These are phyloP conservation scores for Xenopus borealis DNA, from an alignment of 2,113 vertebrate species.

Conservation along the genomic window DNA sequence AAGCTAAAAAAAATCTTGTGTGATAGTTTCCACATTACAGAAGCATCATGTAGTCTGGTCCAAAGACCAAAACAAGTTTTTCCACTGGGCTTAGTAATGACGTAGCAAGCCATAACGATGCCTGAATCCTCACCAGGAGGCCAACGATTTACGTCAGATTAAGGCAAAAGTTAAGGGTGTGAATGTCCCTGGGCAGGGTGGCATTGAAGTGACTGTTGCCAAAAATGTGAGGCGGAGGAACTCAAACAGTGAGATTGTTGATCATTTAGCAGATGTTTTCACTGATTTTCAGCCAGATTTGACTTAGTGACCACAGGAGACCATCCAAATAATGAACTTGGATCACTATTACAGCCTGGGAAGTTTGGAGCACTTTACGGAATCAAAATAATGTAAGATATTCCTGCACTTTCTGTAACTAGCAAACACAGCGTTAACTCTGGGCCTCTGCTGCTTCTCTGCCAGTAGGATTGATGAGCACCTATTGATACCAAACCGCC, in stretches of 20 bases:
- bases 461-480: too few species aligned
- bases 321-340: slow-evolving; percentile 11
- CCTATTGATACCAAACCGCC: too few species aligned
- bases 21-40: slow-evolving; percentile 33
- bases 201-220: slow-evolving; percentile 28
- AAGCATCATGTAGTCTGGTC: slow-evolving; percentile 2
- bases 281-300: slow-evolving; percentile 30
- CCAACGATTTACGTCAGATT: slow-evolving; percentile 28
- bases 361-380: neutral
- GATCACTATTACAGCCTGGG: neutral
- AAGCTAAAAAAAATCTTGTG: slow-evolving; percentile 11
- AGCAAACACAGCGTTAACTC: too few species aligned
- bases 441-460: too few species aligned
- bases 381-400: neutral
- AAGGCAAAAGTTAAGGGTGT: slow-evolving; percentile 29
- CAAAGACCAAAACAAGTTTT: slow-evolving; percentile 32
- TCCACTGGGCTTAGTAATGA: slow-evolving; percentile 31
- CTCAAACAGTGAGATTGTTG: slow-evolving; percentile 25
- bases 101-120: slow-evolving; percentile 32
- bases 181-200: slow-evolving; percentile 36
- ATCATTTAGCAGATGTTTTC: slow-evolving; percentile 38
- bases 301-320: slow-evolving; percentile 28
- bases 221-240: slow-evolving; percentile 33
- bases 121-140: slow-evolving; percentile 38
- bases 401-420: too few species aligned